Evolutionary conservation across 2,797 vertebrate species (phyloP), one percentile per base, ranked within the genome.

Genomic region (Danio albolineatus): DNA sequence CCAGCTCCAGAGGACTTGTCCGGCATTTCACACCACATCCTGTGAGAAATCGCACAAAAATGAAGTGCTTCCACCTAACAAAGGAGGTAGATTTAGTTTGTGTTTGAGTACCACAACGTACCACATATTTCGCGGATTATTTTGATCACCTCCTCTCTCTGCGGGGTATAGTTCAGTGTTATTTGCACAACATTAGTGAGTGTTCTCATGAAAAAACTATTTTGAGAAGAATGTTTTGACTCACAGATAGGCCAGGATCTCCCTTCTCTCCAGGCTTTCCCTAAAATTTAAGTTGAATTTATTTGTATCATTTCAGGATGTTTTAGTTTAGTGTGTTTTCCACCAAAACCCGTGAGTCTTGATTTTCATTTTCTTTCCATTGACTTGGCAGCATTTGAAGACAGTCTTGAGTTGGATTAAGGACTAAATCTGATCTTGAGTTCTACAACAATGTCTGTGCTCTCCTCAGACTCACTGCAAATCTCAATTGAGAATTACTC

Each of bases 101-200:
- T 19, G 39, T 19, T 13, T 41, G 5, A 72, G 19, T 53, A 3
- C 28, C 28, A 28, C 1, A 9, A 71, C 88, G 93, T 93, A 96
- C 95, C 95, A 85, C 95, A 96, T 66, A 95, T 95, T 86, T 95
- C 95, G 78, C 88, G 91, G 76, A 97, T 95, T 86, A 97, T 91
- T 88, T 91, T 91, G 89, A 96, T 92, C 79, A 96, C 92, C 83
- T 96, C 95, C 89, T 96, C 95, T 93, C 86, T 96, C 94, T 94
- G 88, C 73, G 19, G 43, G 2, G 53, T 62, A 83, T 76, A 74
- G 38, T 66, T 56, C 38, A 83, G 49, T 76, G 48, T 48, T 39
- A 48, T 64, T 54, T 39, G 43, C 39, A 16, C 16, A 71, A 41
- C 17, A 78, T 21, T 16, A 4, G 0, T 65, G 1, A 16, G n/a